Conservation (phyloP, 2,888 invertebrate species). For the Mythimna vitellina region DNA sequence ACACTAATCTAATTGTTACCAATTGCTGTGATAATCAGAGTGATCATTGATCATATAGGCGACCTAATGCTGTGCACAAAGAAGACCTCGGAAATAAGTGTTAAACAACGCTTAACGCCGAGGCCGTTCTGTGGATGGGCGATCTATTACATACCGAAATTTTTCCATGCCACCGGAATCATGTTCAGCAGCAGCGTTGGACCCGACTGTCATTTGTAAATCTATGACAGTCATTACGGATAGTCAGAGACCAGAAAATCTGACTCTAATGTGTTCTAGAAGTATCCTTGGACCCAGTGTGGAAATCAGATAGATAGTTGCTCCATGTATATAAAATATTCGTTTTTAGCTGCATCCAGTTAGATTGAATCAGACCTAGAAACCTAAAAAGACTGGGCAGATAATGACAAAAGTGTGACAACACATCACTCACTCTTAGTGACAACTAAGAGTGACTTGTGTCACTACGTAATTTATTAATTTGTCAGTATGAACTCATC, state of each 20-base stretch:
- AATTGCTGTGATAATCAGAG: constrained; percentile 20
- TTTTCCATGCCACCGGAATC: no score
- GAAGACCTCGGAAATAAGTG: no score
- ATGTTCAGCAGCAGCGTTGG: no score
- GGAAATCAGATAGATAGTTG: neutral
- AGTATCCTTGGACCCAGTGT: no score
- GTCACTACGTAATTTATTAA: constrained; percentile 24
- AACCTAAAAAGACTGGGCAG: neutral
- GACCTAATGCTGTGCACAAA: neutral
- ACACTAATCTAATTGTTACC: constrained; percentile 31
- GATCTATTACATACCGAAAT: no score
- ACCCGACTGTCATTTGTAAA: no score
- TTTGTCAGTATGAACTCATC: constrained; percentile 48
- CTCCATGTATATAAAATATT: neutral
- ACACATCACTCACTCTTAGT: no score
- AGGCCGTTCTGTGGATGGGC: no score
- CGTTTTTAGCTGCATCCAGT: neutral
- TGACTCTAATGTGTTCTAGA: no score
- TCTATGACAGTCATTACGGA: no score
- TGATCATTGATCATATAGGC: neutral
- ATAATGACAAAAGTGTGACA: neutral
- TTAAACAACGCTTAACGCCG: no score
- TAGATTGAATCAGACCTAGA: neutral
- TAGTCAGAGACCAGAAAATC: no score
- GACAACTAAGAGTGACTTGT: neutral